These are phyloP conservation scores for Drosophila subquinaria DNA, from an alignment of 2,888 invertebrate genomes.

Conservation along the genomic window DNA sequence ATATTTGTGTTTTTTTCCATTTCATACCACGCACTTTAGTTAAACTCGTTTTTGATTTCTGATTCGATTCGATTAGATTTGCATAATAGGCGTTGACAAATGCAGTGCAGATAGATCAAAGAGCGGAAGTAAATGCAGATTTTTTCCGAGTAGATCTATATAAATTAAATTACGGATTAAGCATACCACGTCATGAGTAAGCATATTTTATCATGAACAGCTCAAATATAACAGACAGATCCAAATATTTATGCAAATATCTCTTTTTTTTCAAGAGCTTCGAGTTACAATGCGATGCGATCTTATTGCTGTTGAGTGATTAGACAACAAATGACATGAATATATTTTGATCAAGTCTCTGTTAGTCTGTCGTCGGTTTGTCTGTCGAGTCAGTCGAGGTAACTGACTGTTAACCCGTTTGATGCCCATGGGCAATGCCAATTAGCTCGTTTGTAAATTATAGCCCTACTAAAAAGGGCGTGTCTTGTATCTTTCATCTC, in stretches of 20 bases:
- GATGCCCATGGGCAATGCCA: conserved; percentile 53
- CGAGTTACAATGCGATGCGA: conserved; percentile 1
- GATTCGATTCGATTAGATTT: conserved; percentile 3
- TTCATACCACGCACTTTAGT: neutral
- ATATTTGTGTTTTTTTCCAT: neutral
- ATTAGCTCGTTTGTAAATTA: conserved; percentile 36
- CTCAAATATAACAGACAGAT: neutral
- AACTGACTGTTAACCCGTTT: conserved; percentile 34
- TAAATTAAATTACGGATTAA: conserved; percentile 14
- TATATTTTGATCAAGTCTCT: conserved; percentile 36
- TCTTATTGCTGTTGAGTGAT: conserved; percentile 18
- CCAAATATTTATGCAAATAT: conserved; percentile 41
- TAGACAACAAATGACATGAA: conserved; percentile 24
- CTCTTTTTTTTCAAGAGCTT: neutral
- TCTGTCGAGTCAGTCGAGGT: conserved; percentile 14
- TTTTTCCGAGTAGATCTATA: conserved; percentile 6
- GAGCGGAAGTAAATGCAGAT: conserved; percentile 33
- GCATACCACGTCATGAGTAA: conserved; percentile 11
- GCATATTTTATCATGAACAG: conserved; percentile 28
- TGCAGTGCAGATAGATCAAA: conserved; percentile 5
- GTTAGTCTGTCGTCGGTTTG: conserved; percentile 27
- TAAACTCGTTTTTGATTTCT: conserved; percentile 22
- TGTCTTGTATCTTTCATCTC: conserved; percentile 20
- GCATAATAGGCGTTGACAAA: conserved; percentile 22
- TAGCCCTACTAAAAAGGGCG: conserved; percentile 31